phyloP scores from a whole-genome alignment of 2,888 invertebrate genomes.

The Brachypterus glaber region DNA sequence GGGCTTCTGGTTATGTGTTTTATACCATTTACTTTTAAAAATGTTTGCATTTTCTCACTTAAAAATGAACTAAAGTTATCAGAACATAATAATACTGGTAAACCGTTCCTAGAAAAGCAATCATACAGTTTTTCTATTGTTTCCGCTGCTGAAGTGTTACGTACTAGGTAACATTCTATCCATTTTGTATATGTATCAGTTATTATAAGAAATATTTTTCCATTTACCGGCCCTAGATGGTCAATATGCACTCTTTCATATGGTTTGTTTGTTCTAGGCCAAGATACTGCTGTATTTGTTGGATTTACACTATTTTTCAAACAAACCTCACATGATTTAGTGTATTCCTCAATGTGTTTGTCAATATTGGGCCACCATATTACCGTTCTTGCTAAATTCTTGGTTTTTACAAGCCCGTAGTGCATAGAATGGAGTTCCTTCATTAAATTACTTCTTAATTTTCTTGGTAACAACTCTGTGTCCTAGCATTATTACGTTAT shows the following conservation, averaged over 20 bases:
- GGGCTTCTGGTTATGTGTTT: no score
- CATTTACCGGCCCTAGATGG: constrained; percentile 21
- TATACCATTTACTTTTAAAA: constrained; percentile 13
- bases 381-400: constrained; percentile 18
- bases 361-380: constrained; percentile 23
- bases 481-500: constrained; percentile 17
- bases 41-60: constrained; percentile 20
- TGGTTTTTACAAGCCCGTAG: constrained; percentile 19
- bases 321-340: constrained; percentile 13
- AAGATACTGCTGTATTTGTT: constrained; percentile 11
- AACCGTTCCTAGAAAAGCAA: constrained; percentile 25
- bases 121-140: constrained; percentile 15
- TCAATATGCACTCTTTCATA: constrained; percentile 23
- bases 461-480: constrained; percentile 19
- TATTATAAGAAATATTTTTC: constrained; percentile 21
- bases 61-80: constrained; percentile 25
- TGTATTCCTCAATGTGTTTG: constrained; percentile 12
- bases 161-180: constrained; percentile 20
- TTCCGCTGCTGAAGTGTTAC: constrained; percentile 12
- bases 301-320: constrained; percentile 8
- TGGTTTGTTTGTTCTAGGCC: constrained; percentile 8
- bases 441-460: constrained; percentile 9
- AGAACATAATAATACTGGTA: constrained; percentile 24
- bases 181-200: constrained; percentile 23
- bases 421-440: constrained; percentile 15